phyloP scores from a whole-genome alignment of 1,140 invertebrate species.

The Heliconius himera region DNA sequence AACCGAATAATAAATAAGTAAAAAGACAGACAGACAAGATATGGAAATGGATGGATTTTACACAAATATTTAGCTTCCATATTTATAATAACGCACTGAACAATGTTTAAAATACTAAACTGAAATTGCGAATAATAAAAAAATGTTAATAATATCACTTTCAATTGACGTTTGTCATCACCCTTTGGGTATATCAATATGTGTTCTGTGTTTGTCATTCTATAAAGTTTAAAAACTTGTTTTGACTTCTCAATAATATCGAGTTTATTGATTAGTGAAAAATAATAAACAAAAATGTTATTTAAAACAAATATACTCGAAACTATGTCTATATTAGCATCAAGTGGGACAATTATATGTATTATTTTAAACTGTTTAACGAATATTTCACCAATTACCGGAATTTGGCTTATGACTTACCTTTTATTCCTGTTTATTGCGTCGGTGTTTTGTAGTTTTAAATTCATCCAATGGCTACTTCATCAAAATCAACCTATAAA shows the following conservation, averaged over 20 bases:
- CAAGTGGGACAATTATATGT: conserved; percentile 54
- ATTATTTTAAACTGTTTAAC: conserved; percentile 62
- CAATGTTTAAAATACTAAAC: too few species aligned
- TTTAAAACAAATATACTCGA: conserved; percentile 69
- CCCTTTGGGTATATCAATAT: too few species aligned
- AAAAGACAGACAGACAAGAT: too few species aligned
- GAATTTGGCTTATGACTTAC: conserved; percentile 70
- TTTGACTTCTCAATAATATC: neutral
- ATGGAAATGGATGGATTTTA: too few species aligned
- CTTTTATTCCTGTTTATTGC: conserved; percentile 60
- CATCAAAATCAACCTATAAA: conserved; percentile 71
- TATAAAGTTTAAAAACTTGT: neutral
- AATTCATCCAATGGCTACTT: conserved; percentile 72
- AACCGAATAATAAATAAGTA: too few species aligned
- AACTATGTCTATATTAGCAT: conserved; percentile 55
- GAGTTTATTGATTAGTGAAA: conserved; percentile 16
- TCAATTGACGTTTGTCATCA: neutral
- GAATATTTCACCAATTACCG: conserved; percentile 66
- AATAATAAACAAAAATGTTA: conserved; percentile 55
- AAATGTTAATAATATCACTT: neutral
- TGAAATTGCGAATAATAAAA: too few species aligned
- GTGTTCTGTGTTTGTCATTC: too few species aligned
- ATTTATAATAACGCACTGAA: too few species aligned
- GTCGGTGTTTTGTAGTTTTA: conserved; percentile 68
- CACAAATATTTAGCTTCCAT: too few species aligned